A percentile compares a stretch with the other conserved stretches of the same genome.
These are phyloP conservation scores for Tridacna gigas DNA, from an alignment of 2,888 invertebrate genomes.

Conservation along the genomic window DNA sequence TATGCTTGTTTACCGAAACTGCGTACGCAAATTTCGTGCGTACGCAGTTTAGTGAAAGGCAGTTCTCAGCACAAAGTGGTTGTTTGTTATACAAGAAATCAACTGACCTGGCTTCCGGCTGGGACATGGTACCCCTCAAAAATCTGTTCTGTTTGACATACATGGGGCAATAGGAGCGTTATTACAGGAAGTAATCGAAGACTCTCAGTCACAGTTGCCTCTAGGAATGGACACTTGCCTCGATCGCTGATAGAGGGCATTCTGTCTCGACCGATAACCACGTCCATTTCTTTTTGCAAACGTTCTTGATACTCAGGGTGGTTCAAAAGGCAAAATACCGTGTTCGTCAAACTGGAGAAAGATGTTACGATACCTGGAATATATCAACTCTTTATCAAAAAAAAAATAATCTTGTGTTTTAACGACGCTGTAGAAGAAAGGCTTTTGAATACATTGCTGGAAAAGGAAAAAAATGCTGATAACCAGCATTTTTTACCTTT, in stretches of 20 bases:
- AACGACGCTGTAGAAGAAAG: no score
- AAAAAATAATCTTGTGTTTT: not conserved
- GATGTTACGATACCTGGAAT: conserved; percentile 5
- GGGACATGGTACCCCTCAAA: conserved; percentile 11
- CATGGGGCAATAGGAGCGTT: conserved; percentile 1
- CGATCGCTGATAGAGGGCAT: not conserved
- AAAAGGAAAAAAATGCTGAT: not conserved
- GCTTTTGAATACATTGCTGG: not conserved
- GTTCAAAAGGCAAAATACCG: not conserved
- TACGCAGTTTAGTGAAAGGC: no score
- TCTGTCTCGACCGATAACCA: not conserved
- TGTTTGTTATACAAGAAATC: no score
- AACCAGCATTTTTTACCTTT: no score
- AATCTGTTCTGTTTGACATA: not conserved
- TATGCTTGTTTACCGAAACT: no score
- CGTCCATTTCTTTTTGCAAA: conserved; percentile 7
- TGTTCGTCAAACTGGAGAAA: not conserved
- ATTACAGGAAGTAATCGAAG: not conserved
- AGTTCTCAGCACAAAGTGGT: no score
- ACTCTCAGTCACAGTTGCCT: not conserved
- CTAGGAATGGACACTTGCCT: not conserved
- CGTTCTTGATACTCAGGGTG: not conserved
- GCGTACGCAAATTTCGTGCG: no score
- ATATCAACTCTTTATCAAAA: not conserved
- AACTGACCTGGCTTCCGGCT: no score